These are phyloP conservation scores for Caradrina kadenii DNA, from an alignment of 2,888 invertebrate genomes.

Conservation along the genomic window DNA sequence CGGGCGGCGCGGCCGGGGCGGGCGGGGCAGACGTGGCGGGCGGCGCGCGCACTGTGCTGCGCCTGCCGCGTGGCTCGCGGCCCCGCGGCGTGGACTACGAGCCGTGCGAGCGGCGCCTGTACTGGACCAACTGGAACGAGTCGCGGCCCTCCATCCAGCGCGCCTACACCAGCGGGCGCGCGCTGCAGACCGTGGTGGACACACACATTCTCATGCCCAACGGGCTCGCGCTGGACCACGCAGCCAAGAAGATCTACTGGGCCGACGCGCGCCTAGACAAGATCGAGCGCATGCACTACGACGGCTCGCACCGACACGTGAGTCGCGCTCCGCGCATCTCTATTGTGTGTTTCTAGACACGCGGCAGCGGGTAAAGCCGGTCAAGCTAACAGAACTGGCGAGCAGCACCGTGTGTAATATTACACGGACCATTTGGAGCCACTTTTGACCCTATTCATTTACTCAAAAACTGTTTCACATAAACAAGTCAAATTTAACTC, in stretches of 20 bases:
- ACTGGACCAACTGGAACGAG: constrained; percentile 98
- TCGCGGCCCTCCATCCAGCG: constrained; percentile 95
- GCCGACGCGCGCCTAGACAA: constrained; percentile 96
- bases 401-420: no score
- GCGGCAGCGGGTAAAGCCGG: no score
- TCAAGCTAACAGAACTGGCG: no score
- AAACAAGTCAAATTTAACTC: no score
- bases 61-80: constrained; percentile 93
- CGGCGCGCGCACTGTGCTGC: constrained; percentile 88
- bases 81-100: constrained; percentile 96
- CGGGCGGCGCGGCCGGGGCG: constrained; percentile 61
- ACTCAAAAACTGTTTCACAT: no score
- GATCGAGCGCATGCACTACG: constrained; percentile 95
- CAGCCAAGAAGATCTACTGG: constrained; percentile 95
- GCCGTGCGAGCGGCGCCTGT: constrained; percentile 93
- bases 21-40: constrained; percentile 92
- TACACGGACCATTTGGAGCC: no score
- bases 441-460: no score
- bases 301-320: constrained; percentile 93
- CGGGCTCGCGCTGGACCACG: constrained; percentile 94
- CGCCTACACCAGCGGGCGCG: constrained; percentile 92
- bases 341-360: no score
- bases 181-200: constrained; percentile 92
- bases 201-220: constrained; percentile 96
- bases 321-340: neutral